These are phyloP conservation scores for Biston stratarius DNA, from an alignment of 2,888 invertebrate species.

Conservation along the genomic window DNA sequence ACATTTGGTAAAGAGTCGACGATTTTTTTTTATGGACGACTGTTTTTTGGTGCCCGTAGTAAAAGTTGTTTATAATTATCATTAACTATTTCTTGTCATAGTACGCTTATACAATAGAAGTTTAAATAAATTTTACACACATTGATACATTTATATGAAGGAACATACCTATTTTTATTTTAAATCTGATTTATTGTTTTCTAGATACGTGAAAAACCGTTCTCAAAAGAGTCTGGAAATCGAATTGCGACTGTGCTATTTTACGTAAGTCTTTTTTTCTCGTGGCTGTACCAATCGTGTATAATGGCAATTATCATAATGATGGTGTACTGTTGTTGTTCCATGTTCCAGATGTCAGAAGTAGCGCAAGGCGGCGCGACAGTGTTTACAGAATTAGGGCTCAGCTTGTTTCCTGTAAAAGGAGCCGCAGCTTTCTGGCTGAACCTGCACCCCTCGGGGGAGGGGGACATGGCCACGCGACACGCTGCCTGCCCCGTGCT, in stretches of 20 bases:
- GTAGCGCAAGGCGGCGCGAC: conserved; percentile 99
- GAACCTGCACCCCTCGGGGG: conserved; percentile 96
- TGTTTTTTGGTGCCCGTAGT: too few species aligned
- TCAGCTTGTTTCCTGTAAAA: conserved; percentile 94
- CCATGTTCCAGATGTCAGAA: conserved; percentile 75
- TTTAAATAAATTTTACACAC: too few species aligned
- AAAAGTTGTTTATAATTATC: too few species aligned
- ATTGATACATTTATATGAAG: neutral
- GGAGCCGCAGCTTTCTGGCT: conserved; percentile 98
- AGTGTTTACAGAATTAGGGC: conserved; percentile 96
- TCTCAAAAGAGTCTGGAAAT: conserved; percentile 95
- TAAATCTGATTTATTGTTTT: conserved; percentile 57
- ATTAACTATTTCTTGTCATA: too few species aligned
- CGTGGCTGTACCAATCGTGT: neutral
- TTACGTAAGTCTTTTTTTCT: conserved; percentile 91
- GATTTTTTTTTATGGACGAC: too few species aligned
- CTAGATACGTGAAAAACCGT: conserved; percentile 96
- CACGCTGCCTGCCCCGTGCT: conserved; percentile 99
- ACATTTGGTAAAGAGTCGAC: too few species aligned
- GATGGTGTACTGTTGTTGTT: too few species aligned
- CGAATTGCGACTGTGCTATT: conserved; percentile 99
- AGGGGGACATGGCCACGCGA: conserved; percentile 95
- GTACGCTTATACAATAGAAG: too few species aligned
- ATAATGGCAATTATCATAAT: too few species aligned
- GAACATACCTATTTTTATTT: conserved; percentile 22